Evolutionary conservation across 2,888 invertebrate species (phyloP).

Genomic region (Epirrhoe alternata): DNA sequence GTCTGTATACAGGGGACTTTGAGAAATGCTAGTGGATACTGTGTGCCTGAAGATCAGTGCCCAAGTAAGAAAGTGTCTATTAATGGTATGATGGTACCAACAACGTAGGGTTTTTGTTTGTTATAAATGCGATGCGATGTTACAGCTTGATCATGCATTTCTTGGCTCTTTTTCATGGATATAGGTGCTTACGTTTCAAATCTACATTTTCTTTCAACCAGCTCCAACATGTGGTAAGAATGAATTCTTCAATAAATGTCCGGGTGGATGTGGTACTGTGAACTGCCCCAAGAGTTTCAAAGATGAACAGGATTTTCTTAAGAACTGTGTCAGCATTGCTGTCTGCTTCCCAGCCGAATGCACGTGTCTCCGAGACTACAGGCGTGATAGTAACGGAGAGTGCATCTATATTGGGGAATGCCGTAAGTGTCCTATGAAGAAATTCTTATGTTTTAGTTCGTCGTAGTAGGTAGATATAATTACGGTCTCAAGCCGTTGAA

Average conservation of each 20-base stretch:
- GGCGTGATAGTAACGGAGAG: slow-evolving; percentile 19
- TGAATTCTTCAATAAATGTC: slow-evolving; percentile 30
- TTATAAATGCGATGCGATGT: slow-evolving; percentile 16
- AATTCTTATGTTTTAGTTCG: no score
- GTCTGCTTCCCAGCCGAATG: slow-evolving; percentile 25
- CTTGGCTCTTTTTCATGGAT: no score
- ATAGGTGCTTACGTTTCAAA: not conserved
- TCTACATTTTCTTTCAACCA: not conserved
- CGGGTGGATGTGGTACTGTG: slow-evolving; percentile 22
- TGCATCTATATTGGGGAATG: slow-evolving; percentile 35
- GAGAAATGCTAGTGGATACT: slow-evolving; percentile 30
- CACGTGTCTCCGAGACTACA: slow-evolving; percentile 24
- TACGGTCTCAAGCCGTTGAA: no score
- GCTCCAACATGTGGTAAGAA: slow-evolving; percentile 23
- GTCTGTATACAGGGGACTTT: slow-evolving; percentile 41
- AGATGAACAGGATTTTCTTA: slow-evolving; percentile 12
- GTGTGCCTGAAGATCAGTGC: slow-evolving; percentile 37
- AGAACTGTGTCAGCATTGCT: slow-evolving; percentile 7
- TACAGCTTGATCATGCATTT: no score
- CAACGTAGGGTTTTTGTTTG: no score
- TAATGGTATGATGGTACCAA: not conserved
- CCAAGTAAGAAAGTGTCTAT: slow-evolving; percentile 27
- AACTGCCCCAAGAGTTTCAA: slow-evolving; percentile 24
- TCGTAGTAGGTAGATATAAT: no score
- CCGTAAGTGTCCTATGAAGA: no score